A percentile compares a stretch with the other conserved stretches of the same genome.
phyloP scores from a whole-genome alignment of 1,140 invertebrate species.

The Eumeta japonica region DNA sequence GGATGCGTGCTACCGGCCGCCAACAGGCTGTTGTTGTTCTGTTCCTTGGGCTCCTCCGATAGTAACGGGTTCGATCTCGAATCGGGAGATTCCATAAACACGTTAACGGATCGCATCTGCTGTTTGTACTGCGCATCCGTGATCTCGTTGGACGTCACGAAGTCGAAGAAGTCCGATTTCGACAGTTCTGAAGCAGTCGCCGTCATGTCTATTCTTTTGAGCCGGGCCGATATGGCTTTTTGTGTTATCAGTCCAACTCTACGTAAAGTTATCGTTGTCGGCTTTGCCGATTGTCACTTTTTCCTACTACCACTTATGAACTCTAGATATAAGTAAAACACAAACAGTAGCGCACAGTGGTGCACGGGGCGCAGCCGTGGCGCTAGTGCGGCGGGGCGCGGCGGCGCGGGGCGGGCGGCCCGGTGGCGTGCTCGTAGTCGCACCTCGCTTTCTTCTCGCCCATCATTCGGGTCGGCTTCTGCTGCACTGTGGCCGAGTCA shows the following conservation, averaged over 20 bases:
- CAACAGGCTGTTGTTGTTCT: slow-evolving; percentile 68
- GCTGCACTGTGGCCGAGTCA: slow-evolving; percentile 20
- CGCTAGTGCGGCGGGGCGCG: slow-evolving; percentile 27
- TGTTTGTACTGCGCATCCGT: slow-evolving; percentile 63
- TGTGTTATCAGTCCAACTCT: not conserved
- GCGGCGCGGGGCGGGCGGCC: slow-evolving; percentile 39
- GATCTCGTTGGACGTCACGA: slow-evolving; percentile 74
- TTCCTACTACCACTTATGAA: not conserved
- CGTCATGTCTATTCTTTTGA: slow-evolving; percentile 71
- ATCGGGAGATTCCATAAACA: slow-evolving; percentile 59
- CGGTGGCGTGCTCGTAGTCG: slow-evolving; percentile 50
- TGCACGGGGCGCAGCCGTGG: slow-evolving; percentile 55
- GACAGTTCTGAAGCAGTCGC: slow-evolving; percentile 72
- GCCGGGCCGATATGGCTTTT: no score
- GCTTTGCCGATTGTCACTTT: not conserved
- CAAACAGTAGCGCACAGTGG: slow-evolving; percentile 54
- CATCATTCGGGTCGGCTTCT: slow-evolving; percentile 51
- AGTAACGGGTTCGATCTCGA: slow-evolving; percentile 51
- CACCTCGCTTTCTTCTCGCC: slow-evolving; percentile 53
- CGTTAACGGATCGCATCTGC: slow-evolving; percentile 64
- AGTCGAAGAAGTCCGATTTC: slow-evolving; percentile 84
- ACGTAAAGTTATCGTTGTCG: not conserved
- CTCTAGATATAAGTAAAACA: slow-evolving; percentile 26
- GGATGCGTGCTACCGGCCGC: slow-evolving; percentile 38
- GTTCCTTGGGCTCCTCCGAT: slow-evolving; percentile 61